A percentile compares a stretch with the other conserved stretches of the same genome.
Evolutionary conservation across 2,888 invertebrate genomes (phyloP).

Genomic region (Minunthozetes semirufus): DNA sequence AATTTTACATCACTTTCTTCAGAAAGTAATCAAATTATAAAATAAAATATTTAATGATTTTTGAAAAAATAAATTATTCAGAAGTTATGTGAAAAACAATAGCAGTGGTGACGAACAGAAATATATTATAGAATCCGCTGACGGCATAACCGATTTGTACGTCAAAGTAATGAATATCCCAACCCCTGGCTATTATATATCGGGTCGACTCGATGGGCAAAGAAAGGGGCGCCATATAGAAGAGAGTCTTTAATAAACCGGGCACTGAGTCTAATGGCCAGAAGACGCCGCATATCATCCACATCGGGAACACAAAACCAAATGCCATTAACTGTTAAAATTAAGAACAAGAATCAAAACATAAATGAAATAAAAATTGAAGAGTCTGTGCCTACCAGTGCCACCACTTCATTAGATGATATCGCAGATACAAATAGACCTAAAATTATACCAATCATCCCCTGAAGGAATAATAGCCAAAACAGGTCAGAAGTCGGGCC

Average conservation of each 20-base stretch:
- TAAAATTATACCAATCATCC: constrained; percentile 16
- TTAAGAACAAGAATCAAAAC: background rate
- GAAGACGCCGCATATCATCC: constrained; percentile 37
- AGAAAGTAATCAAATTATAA: no score
- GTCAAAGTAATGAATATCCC: constrained; percentile 12
- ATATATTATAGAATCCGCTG: constrained; percentile 22
- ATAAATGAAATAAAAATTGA: background rate
- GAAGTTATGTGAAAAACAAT: constrained; percentile 27
- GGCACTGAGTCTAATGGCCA: constrained; percentile 31
- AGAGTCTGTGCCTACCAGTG: constrained; percentile 27
- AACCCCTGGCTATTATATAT: constrained; percentile 27
- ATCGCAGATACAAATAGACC: constrained; percentile 30
- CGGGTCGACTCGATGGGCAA: constrained; percentile 27
- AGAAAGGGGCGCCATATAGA: constrained; percentile 28
- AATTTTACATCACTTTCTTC: no score
- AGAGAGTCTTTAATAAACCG: constrained; percentile 6
- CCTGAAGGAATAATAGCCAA: constrained; percentile 17
- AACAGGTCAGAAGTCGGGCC: constrained; percentile 20
- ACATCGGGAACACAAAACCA: constrained; percentile 35
- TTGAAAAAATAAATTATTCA: background rate
- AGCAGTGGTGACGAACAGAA: constrained; percentile 14
- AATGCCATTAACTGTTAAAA: constrained; percentile 24
- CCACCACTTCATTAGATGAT: constrained; percentile 26
- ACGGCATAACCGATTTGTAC: constrained; percentile 28
- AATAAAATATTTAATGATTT: no score